A percentile compares a stretch with the other conserved stretches of the same genome.
phyloP scores from a whole-genome alignment of 2,797 vertebrate species.

The Megalops cyprinoides region DNA sequence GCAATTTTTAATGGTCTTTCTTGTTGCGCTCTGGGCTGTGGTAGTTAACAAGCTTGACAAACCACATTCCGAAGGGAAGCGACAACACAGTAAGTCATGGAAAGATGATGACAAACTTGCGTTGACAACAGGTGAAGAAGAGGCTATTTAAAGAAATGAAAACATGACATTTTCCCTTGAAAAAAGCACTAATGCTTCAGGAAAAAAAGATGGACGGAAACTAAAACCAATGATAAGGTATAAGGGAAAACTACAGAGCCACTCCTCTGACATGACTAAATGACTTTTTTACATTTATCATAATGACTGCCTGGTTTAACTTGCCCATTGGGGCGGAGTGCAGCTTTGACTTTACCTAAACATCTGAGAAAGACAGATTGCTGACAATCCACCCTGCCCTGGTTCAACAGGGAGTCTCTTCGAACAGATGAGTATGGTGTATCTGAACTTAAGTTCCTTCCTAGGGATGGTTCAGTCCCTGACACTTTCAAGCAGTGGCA shows the following conservation, averaged over 20 bases:
- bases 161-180: too few species aligned
- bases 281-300: slow-evolving; percentile 9
- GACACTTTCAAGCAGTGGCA: slow-evolving; percentile 70
- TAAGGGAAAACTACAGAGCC: neutral
- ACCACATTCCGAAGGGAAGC: neutral
- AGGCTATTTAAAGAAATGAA: neutral
- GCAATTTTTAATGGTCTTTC: neutral
- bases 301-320: too few species aligned
- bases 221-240: neutral
- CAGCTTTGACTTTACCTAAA: neutral
- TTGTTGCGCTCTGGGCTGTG: slow-evolving; percentile 9
- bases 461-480: slow-evolving; percentile 40
- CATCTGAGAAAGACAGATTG: neutral
- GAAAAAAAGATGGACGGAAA: slow-evolving; percentile 15
- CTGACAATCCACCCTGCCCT: neutral
- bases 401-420: neutral
- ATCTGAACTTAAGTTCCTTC: slow-evolving; percentile 27
- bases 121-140: neutral
- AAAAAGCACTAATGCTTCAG: neutral
- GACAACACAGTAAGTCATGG: neutral
- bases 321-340: neutral
- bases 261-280: neutral
- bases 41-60: slow-evolving; percentile 6
- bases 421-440: slow-evolving; percentile 35
- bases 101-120: neutral